Evolutionary conservation across 2,113 vertebrate species (phyloP), one percentile per base, ranked within the genome.

Genomic region (Perognathus longimembris): DNA sequence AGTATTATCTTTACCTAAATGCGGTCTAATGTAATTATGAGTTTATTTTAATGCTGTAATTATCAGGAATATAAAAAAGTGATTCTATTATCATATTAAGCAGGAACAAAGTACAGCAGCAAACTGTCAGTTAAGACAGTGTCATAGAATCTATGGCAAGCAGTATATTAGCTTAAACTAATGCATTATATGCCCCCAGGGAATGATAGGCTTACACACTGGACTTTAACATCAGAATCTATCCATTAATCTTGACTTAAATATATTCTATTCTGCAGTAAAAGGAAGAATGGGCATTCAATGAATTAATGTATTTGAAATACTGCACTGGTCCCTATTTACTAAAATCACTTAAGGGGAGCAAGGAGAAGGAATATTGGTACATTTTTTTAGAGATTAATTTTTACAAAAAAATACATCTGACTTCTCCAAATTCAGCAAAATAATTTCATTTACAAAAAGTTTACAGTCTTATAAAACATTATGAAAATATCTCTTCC

Each of bases 231-330:
- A 98, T 98, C 93, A 97, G 98, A 98, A 98, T 98, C 98, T 97
- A 97, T 97, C 98, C 98, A 99, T 99, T 99, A 98, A 99, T 99
- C 99, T 99, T 98, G 97, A 98, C 98, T 98, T 98, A 98, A 99
- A 99, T 98, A 98, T 97, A 98, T 98, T 98, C 97, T 98, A 96
- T 96, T 96, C 95, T 97, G 94, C 95, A 97, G 98, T 97, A 98
- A 98, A 96, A 98, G 97, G 98, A 97, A 98, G 96, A 98, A 98
- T 95, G 95, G 98, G 93, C 97, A 98, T 98, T 97, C 98, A 98
- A 97, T 98, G 97, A 98, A 98, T 98, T 98, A 98, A 91, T 95
- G 95, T 93, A 95, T 94, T 97, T 98, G 98, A 98, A 98, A 98
- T 98, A 97, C 54, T 97, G 95, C 96, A 97, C 45, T 91, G 95